phyloP scores from a whole-genome alignment of 2,888 invertebrate species.

The Odontocerum albicorne region DNA sequence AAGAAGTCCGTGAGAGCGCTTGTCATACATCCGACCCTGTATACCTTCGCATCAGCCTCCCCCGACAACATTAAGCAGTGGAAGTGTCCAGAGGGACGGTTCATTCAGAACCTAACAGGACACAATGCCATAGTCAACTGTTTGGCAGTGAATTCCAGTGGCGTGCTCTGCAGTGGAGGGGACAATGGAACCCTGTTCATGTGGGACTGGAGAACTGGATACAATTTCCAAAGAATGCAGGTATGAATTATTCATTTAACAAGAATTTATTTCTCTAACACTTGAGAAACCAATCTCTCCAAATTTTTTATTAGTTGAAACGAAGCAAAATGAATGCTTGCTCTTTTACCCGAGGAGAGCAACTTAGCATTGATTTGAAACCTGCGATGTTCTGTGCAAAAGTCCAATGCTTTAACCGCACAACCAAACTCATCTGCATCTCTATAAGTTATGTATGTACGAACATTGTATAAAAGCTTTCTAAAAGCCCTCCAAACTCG shows the following conservation, averaged over 20 bases:
- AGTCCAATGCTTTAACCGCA: too few species aligned
- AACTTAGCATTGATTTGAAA: not conserved
- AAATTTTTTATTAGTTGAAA: too few species aligned
- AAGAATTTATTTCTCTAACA: not conserved
- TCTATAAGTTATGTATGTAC: too few species aligned
- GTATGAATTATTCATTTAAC: too few species aligned
- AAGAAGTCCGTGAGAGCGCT: conserved; percentile 91
- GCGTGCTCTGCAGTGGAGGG: conserved; percentile 95
- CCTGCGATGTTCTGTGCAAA: too few species aligned
- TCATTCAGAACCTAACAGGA: conserved; percentile 94
- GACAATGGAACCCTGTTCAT: conserved; percentile 97
- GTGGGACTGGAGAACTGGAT: conserved; percentile 99
- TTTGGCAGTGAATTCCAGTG: conserved; percentile 91
- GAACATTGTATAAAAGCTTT: too few species aligned
- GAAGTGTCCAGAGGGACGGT: conserved; percentile 97
- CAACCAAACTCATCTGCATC: too few species aligned
- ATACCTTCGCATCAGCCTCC: conserved; percentile 97
- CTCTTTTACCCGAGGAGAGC: too few species aligned
- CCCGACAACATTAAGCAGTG: conserved; percentile 99
- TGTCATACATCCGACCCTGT: conserved; percentile 73
- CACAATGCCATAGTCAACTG: conserved; percentile 98
- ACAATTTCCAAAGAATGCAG: conserved; percentile 94
- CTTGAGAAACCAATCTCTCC: too few species aligned
- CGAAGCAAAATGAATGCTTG: too few species aligned
- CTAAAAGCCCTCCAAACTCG: too few species aligned